These are phyloP conservation scores for Platorchestia sp. DNA, from an alignment of 1,140 invertebrate genomes.

Conservation along the genomic window DNA sequence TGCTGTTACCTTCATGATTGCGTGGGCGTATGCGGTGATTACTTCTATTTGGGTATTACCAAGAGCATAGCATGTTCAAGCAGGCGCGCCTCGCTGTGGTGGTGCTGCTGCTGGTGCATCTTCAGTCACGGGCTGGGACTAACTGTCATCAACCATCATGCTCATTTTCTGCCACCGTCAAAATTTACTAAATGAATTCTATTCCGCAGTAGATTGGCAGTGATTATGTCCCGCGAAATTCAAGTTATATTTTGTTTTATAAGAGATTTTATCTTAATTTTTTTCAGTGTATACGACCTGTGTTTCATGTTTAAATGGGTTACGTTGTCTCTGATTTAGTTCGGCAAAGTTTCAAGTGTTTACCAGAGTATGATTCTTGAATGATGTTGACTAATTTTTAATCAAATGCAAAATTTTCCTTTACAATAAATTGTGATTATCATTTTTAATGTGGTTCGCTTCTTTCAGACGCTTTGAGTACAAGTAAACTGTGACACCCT, in stretches of 20 bases:
- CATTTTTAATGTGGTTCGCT: not conserved
- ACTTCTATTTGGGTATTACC: not conserved
- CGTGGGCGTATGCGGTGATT: not conserved
- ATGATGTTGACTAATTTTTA: not conserved
- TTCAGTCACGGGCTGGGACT: not conserved
- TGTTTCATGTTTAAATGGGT: not conserved
- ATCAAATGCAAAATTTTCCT: not conserved
- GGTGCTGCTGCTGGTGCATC: not conserved
- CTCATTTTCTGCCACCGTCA: not conserved
- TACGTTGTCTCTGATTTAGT: not conserved
- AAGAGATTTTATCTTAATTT: not conserved
- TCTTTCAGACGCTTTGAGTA: not conserved
- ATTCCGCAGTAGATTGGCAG: not conserved
- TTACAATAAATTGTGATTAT: not conserved
- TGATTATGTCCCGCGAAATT: not conserved
- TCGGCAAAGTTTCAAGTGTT: not conserved
- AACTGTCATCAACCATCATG: not conserved
- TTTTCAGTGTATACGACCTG: not conserved
- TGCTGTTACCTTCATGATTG: not conserved
- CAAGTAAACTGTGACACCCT: not conserved
- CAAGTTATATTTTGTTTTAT: not conserved
- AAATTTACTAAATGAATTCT: not conserved
- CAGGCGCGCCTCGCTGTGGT: not conserved
- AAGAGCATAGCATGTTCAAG: not conserved
- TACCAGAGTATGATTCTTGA: not conserved